phyloP scores from a whole-genome alignment of 2,797 vertebrate genomes.

The Xiphophorus birchmanni region DNA sequence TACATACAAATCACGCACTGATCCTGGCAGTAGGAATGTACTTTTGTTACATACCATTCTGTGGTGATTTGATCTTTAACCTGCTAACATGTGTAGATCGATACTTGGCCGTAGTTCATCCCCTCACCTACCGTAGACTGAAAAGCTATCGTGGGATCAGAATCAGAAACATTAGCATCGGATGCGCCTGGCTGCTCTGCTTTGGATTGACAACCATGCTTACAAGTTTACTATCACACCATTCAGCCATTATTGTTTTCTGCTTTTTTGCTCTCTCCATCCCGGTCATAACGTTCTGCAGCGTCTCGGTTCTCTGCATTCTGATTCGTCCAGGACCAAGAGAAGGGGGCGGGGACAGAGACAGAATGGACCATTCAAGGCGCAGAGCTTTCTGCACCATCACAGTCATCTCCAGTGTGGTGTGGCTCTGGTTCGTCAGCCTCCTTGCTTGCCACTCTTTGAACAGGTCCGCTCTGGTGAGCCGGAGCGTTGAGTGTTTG shows the following conservation, averaged over 20 bases:
- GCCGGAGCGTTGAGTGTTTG: not conserved
- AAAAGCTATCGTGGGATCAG: not conserved
- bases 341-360: not conserved
- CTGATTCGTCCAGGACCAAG: constrained; percentile 9
- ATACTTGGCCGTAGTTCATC: constrained; percentile 44
- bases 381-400: constrained; percentile 8
- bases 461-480: not conserved
- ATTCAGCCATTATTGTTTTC: rapidly evolving
- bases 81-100: constrained; percentile 32
- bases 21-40: not conserved
- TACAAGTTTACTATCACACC: not conserved
- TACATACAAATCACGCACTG: rapidly evolving
- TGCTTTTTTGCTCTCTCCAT: rapidly evolving
- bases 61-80: not conserved
- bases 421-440: constrained; percentile 4
- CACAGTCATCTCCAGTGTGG: constrained; percentile 1
- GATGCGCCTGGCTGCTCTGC: constrained; percentile 20
- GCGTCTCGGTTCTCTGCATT: constrained; percentile 10
- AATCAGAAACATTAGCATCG: constrained; percentile 19
- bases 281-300: constrained; percentile 19
- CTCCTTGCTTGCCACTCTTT: rapidly evolving
- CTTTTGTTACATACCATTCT: too few species aligned
- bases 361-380: not conserved
- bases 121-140: constrained; percentile 33
- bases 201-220: rapidly evolving